These are phyloP conservation scores for Xyrichtys novacula DNA, from an alignment of 2,797 vertebrate species.

Conservation along the genomic window DNA sequence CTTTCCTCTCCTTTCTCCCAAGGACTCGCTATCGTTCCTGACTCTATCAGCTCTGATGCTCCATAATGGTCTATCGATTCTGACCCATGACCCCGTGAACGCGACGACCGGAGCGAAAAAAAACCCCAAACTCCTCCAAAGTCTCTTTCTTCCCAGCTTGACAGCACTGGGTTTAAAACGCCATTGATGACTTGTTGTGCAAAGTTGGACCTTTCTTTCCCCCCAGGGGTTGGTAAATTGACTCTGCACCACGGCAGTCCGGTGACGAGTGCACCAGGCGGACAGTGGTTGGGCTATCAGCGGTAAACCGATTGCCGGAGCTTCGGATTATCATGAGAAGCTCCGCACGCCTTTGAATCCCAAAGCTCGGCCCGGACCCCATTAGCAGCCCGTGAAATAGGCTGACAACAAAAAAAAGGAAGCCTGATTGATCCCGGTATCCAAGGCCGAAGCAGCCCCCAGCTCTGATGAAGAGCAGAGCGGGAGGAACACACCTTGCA, in stretches of 20 bases:
- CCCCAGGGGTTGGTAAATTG: constrained; percentile 72
- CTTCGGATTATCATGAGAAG: constrained; percentile 82
- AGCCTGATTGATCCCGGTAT: constrained; percentile 75
- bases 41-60: constrained; percentile 60
- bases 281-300: constrained; percentile 64
- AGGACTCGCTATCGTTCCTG: constrained; percentile 44
- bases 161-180: constrained; percentile 74
- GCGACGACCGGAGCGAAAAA: constrained; percentile 45
- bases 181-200: constrained; percentile 74
- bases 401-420: constrained; percentile 67
- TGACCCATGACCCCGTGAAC: constrained; percentile 71
- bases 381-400: constrained; percentile 78
- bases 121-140: constrained; percentile 53
- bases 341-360: constrained; percentile 74
- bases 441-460: constrained; percentile 42
- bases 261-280: constrained; percentile 54
- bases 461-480: constrained; percentile 67
- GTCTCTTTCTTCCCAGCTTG: constrained; percentile 66
- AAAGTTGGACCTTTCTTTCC: constrained; percentile 64
- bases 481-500: constrained; percentile 54
- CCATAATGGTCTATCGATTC: constrained; percentile 72
- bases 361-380: constrained; percentile 73
- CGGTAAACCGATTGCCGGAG: constrained; percentile 73
- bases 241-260: constrained; percentile 73
- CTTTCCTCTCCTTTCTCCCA: constrained; percentile 30